phyloP scores from a whole-genome alignment of 1,140 invertebrate genomes.

The Pissodes strobi region DNA sequence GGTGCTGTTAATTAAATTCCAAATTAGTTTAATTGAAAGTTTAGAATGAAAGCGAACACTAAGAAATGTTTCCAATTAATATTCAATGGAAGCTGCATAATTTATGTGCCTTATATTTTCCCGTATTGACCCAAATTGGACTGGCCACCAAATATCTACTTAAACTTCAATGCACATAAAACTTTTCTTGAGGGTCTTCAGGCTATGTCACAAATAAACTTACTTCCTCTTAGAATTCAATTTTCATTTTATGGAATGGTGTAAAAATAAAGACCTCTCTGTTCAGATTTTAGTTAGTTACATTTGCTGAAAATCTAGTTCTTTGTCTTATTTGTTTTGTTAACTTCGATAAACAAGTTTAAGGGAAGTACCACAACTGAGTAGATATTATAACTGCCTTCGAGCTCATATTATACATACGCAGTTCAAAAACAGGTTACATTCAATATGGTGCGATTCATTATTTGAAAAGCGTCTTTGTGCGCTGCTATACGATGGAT shows the following conservation, averaged over 20 bases:
- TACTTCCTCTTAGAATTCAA: not conserved
- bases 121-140: not conserved
- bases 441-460: too few relatives aligned
- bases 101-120: not conserved
- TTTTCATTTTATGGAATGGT: not conserved
- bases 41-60: not conserved
- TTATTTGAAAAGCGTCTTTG: too few relatives aligned
- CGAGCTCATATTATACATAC: not conserved
- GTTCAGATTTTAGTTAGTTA: not conserved
- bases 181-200: not conserved
- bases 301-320: too few relatives aligned
- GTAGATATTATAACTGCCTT: not conserved
- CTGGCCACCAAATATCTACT: not conserved
- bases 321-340: not conserved
- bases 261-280: not conserved
- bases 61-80: not conserved
- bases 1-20: too few relatives aligned
- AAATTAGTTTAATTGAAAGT: too few relatives aligned
- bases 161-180: not conserved
- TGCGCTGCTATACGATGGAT: too few relatives aligned
- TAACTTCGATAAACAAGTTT: not conserved
- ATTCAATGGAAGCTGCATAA: not conserved
- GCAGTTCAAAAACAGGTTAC: too few relatives aligned
- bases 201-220: conserved; percentile 1
- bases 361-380: not conserved